These are phyloP conservation scores for Falco berigora DNA, from an alignment of 2,797 vertebrate genomes.

Conservation along the genomic window DNA sequence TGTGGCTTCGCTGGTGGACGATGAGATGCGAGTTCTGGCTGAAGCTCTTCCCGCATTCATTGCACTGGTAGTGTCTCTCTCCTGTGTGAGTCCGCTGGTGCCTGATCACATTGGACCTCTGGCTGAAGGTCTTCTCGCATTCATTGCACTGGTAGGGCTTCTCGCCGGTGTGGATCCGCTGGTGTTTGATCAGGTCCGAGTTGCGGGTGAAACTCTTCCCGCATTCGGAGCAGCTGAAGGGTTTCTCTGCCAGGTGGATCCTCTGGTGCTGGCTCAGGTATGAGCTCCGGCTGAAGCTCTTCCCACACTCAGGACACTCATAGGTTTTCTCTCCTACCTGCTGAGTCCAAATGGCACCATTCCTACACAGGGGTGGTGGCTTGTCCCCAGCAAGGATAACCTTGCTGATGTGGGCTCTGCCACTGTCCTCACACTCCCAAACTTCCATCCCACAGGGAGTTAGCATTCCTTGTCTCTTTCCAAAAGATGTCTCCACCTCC, in stretches of 20 bases:
- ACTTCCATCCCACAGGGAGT: background rate
- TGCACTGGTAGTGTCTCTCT: constrained; percentile 66
- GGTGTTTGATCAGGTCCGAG: constrained; percentile 60
- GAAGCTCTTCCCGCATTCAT: constrained; percentile 60
- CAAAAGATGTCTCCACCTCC: background rate
- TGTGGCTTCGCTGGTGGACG: constrained; percentile 55
- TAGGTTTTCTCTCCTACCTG: constrained; percentile 59
- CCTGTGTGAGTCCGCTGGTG: constrained; percentile 70
- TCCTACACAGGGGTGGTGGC: background rate
- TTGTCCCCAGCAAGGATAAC: background rate
- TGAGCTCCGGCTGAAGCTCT: constrained; percentile 54
- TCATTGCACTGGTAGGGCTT: constrained; percentile 36
- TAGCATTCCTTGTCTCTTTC: background rate
- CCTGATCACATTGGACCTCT: constrained; percentile 68
- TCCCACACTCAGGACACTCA: constrained; percentile 30
- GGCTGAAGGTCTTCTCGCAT: constrained; percentile 66
- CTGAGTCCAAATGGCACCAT: constrained; percentile 42
- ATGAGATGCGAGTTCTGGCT: constrained; percentile 61
- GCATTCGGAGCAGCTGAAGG: constrained; percentile 63
- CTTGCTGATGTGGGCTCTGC: background rate
- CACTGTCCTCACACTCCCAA: background rate
- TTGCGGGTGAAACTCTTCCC: constrained; percentile 67
- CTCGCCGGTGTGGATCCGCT: constrained; percentile 36
- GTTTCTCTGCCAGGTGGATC: constrained; percentile 63
- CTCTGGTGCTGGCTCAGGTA: constrained; percentile 52